A percentile compares a stretch with the other conserved stretches of the same genome.
Conservation (phyloP, 2,888 invertebrate genomes). For the Heterodera filipjevi region DNA sequence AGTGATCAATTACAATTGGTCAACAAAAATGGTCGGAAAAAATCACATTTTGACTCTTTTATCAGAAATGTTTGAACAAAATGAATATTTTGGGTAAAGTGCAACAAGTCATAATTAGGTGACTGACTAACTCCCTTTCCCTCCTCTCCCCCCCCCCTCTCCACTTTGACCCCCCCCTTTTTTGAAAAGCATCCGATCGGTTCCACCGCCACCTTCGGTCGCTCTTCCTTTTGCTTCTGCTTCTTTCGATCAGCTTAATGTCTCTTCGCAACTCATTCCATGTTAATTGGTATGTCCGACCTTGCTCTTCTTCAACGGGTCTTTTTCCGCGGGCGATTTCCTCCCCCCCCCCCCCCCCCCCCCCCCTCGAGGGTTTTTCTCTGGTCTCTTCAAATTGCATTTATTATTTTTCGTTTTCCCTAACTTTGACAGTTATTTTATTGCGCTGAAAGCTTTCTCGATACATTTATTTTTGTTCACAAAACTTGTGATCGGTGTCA, state of each 20-base stretch:
- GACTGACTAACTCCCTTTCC: no score
- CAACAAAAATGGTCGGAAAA: background rate
- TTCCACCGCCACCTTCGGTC: background rate
- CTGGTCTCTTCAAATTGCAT: background rate
- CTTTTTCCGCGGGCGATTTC: background rate
- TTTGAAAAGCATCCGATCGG: background rate
- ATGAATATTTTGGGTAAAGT: background rate
- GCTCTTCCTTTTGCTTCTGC: background rate
- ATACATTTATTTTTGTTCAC: background rate
- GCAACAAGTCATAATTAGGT: background rate
- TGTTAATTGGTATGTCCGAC: constrained; percentile 7
- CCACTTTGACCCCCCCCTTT: no score
- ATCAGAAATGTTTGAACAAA: background rate
- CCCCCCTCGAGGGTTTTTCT: background rate
- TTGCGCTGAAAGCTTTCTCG: background rate
- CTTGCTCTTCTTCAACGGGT: background rate
- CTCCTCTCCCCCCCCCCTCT: no score
- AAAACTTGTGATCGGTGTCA: background rate
- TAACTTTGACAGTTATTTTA: background rate
- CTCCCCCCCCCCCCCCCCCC: background rate
- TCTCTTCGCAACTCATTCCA: background rate
- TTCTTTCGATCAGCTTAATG: background rate
- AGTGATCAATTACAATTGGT: background rate
- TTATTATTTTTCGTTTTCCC: background rate
- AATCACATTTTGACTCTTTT: background rate